Base-by-base conservation (phyloP, 1,140 invertebrate species). In the Procambarus virginalis region DNA sequence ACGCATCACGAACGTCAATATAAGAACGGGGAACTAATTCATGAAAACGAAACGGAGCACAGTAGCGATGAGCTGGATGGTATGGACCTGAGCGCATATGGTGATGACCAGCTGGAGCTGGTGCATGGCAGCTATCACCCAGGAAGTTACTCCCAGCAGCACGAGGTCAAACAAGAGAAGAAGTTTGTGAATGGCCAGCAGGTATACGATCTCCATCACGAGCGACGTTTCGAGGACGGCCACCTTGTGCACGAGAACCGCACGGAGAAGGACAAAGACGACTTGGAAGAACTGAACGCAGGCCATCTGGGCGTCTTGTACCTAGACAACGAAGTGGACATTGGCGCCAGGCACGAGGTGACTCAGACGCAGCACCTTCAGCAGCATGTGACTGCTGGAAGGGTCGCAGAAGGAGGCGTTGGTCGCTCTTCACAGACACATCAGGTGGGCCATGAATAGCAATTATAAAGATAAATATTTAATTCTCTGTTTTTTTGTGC, bases 151-250 rank as follows among this genome's bases (percentile, higher is more conserved):
- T 89, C 88, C 6, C 88, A 89, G 58, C 88, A 76, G 17, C 88
- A 89, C 48, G 88, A 89, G 76, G 70, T 89, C 73, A 76, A 46
- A 34, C 68, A 83, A 10, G 88, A 89, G n/a, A 84, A 89, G 76
- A 84, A 84, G 22, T 89, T 55, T n/a, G 80, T 84, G 2, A 79
- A 89, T 34, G 88, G 88, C 2, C 73, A 84, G 58, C 88, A 84
- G 48, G 76, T 68, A 17, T 89, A 89, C 82, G 88, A 89, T 49
- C 80, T 89, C 8, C 80, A 89, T 73, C 88, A 89, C 45, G 88
- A 89, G 46, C 48, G 20, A 6, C 88, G 76, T 14, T 89, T 84
- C 45, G 88, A 84, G 34, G 88, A 89, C 5, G 88, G 81, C 22
- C 55, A 45, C 4, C 68, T 89, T 20, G 88, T 89, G 2, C 75